Base-by-base conservation (phyloP, 1,140 invertebrate species). In the Bombus polaris region DNA sequence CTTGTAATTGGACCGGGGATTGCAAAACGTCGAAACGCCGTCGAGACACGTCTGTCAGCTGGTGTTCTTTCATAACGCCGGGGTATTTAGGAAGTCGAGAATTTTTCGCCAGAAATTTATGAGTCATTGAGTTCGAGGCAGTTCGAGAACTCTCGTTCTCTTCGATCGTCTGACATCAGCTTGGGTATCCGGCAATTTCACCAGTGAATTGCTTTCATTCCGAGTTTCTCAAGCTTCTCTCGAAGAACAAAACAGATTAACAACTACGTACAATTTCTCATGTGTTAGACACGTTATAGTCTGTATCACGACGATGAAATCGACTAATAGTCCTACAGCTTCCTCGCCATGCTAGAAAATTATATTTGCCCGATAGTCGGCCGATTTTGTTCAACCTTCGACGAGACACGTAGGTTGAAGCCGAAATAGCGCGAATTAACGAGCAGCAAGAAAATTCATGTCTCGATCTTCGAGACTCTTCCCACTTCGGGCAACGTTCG, bases 1-100 rank as follows among this genome's bases (percentile, higher is more conserved):
- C 81, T 78, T 92, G 91, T 93, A 93, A 93, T 93, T 93, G 92
- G 90, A 89, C 85, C 75, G 89, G 89, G 88, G 88, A 78, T 82
- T 90, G 87, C 85, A 85, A 92, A 91, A 87, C 90, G 85, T 89
- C 89, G 91, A 91, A 93, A 92, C 90, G 92, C 87, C 90, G 89
- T 88, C 87, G 86, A 87, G 78, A 77, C 89, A 78, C 85, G 81
- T 87, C 81, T 72, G 85, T 83, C 85, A 73, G 81, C 65, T 59
- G 81, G 59, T 66, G 85, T 70, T 77, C 44, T 83, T 77, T 83
- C 73, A 62, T 47, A 71, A 77, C 72, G 47, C 13, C 9, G 32
- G 28, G 22, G 37, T 66, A 81, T 85, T 85, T 81, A 74, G 71
- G 68, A 80, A 66, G 68, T 62, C 57, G 71, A 22, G 39, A 35